phyloP scores from a whole-genome alignment of 2,113 vertebrate genomes.

The Pristiophorus japonicus region DNA sequence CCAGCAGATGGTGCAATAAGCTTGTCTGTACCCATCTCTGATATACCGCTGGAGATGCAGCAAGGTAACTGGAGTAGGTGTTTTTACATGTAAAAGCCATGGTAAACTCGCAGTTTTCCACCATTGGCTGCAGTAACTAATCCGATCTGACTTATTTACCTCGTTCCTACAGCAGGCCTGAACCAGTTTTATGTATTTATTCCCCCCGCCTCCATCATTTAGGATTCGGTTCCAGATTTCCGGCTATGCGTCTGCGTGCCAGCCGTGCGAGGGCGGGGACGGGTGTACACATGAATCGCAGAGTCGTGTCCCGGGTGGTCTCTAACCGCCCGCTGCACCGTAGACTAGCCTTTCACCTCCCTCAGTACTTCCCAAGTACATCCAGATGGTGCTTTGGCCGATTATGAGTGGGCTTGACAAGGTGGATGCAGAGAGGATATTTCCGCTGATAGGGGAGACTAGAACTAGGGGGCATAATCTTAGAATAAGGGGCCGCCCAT shows the following conservation, averaged over 20 bases:
- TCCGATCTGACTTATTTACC: not conserved
- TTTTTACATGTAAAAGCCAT: not conserved
- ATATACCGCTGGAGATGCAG: too few species aligned
- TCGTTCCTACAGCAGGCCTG: not conserved
- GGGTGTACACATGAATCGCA: not conserved
- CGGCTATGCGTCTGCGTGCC: not conserved
- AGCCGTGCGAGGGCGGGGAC: not conserved
- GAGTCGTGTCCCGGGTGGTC: not conserved
- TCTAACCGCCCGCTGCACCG: not conserved
- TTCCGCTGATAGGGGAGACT: too few species aligned
- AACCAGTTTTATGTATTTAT: not conserved
- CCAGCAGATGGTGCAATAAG: slow-evolving; percentile 15
- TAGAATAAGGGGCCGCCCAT: too few species aligned
- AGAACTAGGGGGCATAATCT: too few species aligned
- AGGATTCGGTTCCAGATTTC: not conserved
- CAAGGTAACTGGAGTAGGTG: not conserved
- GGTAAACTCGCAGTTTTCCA: not conserved
- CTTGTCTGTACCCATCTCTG: not conserved
- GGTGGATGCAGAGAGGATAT: too few species aligned
- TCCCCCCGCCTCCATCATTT: not conserved
- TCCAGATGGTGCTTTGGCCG: not conserved
- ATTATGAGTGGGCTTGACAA: too few species aligned
- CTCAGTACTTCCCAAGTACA: not conserved
- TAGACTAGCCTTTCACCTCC: not conserved
- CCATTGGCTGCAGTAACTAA: not conserved